Percentiles rank a stretch among this genome's conserved stretches.
Conservation (phyloP, 2,797 vertebrate species). For the Cacajao melanocephalus region DNA sequence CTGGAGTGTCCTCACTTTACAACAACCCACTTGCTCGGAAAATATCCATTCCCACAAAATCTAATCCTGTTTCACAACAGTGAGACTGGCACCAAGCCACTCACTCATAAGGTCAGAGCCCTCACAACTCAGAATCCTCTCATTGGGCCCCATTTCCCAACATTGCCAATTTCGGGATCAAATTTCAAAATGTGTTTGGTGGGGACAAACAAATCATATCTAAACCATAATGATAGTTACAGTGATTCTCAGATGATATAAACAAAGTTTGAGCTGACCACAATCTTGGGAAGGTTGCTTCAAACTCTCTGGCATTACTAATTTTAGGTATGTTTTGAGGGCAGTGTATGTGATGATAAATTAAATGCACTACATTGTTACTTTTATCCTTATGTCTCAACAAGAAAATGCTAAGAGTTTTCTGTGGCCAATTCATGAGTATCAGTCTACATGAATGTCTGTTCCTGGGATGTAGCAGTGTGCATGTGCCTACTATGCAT, state of each 20-base stretch:
- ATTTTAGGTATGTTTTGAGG: background rate
- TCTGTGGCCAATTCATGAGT: background rate
- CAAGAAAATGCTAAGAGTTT: background rate
- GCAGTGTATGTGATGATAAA: background rate
- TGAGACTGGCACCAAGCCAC: background rate
- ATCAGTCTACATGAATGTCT: background rate
- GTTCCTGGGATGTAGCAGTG: rapidly evolving
- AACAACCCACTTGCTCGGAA: background rate
- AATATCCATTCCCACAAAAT: background rate
- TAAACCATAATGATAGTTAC: background rate
- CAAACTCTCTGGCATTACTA: background rate
- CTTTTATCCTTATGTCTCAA: background rate
- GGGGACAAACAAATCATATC: background rate
- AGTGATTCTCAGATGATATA: background rate
- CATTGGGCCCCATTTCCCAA: background rate
- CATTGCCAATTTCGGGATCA: background rate
- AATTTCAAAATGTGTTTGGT: background rate
- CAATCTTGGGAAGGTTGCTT: background rate
- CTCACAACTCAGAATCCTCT: background rate
- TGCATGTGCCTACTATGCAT: rapidly evolving
- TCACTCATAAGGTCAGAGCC: background rate
- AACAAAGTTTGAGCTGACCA: background rate
- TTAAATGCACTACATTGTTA: background rate
- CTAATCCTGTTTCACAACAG: background rate
- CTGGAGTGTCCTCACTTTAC: background rate